Base-by-base conservation (phyloP, 2,113 vertebrate genomes). In the Andinoacara biseriatus region DNA sequence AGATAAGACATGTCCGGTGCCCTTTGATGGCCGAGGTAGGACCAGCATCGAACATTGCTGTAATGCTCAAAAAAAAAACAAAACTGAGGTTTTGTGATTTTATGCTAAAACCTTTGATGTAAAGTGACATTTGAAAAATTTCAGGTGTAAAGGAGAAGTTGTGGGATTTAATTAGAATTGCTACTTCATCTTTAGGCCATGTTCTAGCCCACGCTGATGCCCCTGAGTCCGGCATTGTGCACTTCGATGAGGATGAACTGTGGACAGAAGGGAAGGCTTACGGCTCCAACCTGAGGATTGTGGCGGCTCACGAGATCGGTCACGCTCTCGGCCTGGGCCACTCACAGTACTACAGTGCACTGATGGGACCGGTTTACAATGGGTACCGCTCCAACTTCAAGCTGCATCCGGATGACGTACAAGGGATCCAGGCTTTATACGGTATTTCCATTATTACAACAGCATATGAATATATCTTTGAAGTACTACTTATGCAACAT, bases 291-390 rank as follows among this genome's bases (percentile, higher is more conserved):
- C 92, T 98, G 80, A 95, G 96, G 76, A 96, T 98, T 49, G 96
- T 98, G 1, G 97, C 97, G 1, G 95, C 96, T 13, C 97, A 97
- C 3, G 97, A 98, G 91, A 94, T 97, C 3, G 97, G 97, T 76
- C 97, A 97, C 1, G 95, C 96, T 15, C 94, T 98, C 3, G 97
- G 97, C 15, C 93, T 98, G 60, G 96, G 96, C n/a, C 97, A 97
- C 87, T 98, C 97, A 0, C 94, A 96, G 46, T 88, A 95, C 49
- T 78, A 90, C 58, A 87, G 58, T 3, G 96, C 97, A 1, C 93
- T 97, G 63, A 98, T 97, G 97, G 96, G 94, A 3, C 96, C 97
- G 2, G 86, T 97, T 40, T 97, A 97, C 78, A 72, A 56, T n/a
- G 97, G 97, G 7, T 97, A 96, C 89, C 93, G 58, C 29, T 81